These are phyloP conservation scores for Ostrea denselamellosa DNA, from an alignment of 1,140 invertebrate genomes.

Conservation along the genomic window DNA sequence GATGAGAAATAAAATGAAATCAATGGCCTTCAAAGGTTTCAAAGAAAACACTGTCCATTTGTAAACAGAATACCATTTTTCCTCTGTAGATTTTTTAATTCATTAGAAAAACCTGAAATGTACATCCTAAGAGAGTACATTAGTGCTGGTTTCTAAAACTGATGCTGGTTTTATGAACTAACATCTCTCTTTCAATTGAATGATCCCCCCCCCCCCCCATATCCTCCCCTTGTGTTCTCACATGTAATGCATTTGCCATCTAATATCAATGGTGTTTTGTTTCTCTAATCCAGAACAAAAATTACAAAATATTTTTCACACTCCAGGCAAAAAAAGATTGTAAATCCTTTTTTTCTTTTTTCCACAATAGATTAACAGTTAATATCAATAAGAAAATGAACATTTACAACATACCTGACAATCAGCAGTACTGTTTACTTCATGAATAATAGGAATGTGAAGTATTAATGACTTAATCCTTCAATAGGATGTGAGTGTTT, in stretches of 20 bases:
- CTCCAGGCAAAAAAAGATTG: too few species aligned
- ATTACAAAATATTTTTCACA: neutral
- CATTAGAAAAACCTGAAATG: too few species aligned
- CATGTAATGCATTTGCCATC: too few species aligned
- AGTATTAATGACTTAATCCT: neutral
- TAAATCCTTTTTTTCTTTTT: neutral
- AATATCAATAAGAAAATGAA: neutral
- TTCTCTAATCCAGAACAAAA: neutral
- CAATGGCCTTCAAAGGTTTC: neutral
- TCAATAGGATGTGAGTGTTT: neutral
- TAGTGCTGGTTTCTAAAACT: too few species aligned
- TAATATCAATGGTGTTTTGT: too few species aligned
- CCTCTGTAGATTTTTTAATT: too few species aligned
- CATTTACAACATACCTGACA: neutral
- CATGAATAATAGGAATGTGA: neutral
- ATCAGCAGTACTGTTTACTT: neutral
- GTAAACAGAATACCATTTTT: too few species aligned
- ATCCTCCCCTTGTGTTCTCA: too few species aligned
- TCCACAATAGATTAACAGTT: neutral
- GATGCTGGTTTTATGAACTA: too few species aligned
- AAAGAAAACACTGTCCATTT: neutral
- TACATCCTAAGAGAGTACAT: too few species aligned
- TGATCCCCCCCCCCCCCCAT: too few species aligned
- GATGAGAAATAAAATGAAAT: constrained; percentile 12
- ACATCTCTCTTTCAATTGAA: too few species aligned